Evolutionary conservation across 2,888 invertebrate genomes (phyloP), one percentile per base, ranked within the genome.

Genomic region (Trissolcus brochymenae): DNA sequence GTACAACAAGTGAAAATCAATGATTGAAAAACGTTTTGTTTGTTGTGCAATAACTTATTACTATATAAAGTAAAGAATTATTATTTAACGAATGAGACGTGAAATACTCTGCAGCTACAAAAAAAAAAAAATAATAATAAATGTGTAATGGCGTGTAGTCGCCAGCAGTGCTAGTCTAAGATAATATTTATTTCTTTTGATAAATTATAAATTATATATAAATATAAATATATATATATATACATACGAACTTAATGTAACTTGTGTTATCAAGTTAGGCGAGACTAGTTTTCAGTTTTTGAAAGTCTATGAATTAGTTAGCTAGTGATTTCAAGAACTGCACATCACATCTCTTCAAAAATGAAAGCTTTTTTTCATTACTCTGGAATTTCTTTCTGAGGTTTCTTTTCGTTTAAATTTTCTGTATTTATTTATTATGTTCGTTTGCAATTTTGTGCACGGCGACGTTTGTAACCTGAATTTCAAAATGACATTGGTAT

Each of bases 151-250:
- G 85, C 82, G 81, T 67, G 41, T 64, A 79, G 78, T 82, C 83
- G 84, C 84, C 86, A 81, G 83, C 84, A 85, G 86, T 86, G 86
- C 88, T 88, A 88, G 88, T 88, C 88, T 87, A 87, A 88, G 87
- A 83, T 86, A 74, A 85, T 87, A 87, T 87, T 87, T 87, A 86
- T 88, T 87, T 86, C 84, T 86, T 83, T 68, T 80, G 50, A 75
- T 66, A 79, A 66, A 80, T 71, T 77, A 81, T 80, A 77, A 79
- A 76, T 55, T 64, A 64, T 73, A 77, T 67, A 64, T 53, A 68
- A 21, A 71, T 62, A 72, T 83, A 84, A 84, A 84, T 73, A 29
- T 62, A 64, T 77, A 64, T 57, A 68, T 25, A 75, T 64, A 72
- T 83, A 84, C 84, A 83, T 65, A 41, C 25, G 43, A 7, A 54